These are phyloP conservation scores for Lepidothrix coronata DNA, from an alignment of 2,113 vertebrate genomes.

Conservation along the genomic window DNA sequence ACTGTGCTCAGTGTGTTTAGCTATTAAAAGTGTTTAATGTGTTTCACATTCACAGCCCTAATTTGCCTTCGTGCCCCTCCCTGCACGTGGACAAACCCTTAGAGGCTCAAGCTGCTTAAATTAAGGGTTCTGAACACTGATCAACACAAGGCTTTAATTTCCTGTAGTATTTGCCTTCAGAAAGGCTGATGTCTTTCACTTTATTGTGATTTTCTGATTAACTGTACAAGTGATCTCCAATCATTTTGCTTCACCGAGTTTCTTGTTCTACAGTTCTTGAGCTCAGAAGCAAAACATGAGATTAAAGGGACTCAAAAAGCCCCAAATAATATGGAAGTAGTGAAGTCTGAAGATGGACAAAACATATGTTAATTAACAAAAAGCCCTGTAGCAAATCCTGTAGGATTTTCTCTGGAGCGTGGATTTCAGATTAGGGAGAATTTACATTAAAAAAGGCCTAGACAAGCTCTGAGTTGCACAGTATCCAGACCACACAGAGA, in stretches of 20 bases:
- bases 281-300: not conserved
- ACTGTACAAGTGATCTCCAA: not conserved
- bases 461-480: not conserved
- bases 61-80: slow-evolving; percentile 5
- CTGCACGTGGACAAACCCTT: slow-evolving; percentile 14
- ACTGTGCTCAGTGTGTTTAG: not conserved
- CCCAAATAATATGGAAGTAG: not conserved
- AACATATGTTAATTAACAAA: slow-evolving; percentile 17
- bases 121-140: slow-evolving; percentile 35
- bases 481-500: slow-evolving; percentile 27
- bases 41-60: not conserved
- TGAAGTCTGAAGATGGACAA: slow-evolving; percentile 17
- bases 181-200: slow-evolving; percentile 27
- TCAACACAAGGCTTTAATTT: slow-evolving; percentile 58
- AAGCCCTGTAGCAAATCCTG: slow-evolving; percentile 8
- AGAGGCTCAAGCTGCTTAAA: slow-evolving; percentile 33
- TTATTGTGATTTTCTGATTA: slow-evolving; percentile 14
- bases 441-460: not conserved
- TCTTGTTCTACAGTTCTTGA: not conserved
- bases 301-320: slow-evolving; percentile 14
- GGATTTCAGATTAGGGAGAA: slow-evolving; percentile 35
- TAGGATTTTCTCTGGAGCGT: slow-evolving; percentile 19
- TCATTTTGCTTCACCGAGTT: slow-evolving; percentile 22
- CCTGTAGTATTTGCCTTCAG: slow-evolving; percentile 33
- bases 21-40: slow-evolving; percentile 1